phyloP scores from a whole-genome alignment of 1,140 invertebrate genomes.

The Polyergus mexicanus region DNA sequence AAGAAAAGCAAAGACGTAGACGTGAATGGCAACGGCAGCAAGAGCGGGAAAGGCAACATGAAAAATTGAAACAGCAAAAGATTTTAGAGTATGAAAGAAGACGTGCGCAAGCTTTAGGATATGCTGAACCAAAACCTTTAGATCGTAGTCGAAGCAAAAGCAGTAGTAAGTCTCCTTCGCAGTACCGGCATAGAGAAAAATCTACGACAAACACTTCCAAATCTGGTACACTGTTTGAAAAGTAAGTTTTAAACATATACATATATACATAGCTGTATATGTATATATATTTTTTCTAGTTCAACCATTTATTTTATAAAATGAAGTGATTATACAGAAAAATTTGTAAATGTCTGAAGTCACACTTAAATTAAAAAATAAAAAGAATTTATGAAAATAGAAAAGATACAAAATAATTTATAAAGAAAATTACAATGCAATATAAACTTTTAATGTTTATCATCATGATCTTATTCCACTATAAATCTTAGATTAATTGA shows the following conservation, averaged over 20 bases:
- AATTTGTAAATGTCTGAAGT: background rate
- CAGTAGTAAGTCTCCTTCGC: slow-evolving; percentile 53
- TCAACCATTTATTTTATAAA: background rate
- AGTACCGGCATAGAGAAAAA: slow-evolving; percentile 25
- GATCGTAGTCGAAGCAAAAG: slow-evolving; percentile 52
- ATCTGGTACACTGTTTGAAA: slow-evolving; percentile 68
- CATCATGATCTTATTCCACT: too few species aligned
- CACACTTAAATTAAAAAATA: background rate
- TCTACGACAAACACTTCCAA: slow-evolving; percentile 28
- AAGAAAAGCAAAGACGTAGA: slow-evolving; percentile 63
- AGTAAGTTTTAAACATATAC: slow-evolving; percentile 59
- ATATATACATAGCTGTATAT: background rate
- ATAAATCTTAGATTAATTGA: too few species aligned
- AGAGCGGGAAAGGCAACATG: slow-evolving; percentile 60
- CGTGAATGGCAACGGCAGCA: slow-evolving; percentile 66
- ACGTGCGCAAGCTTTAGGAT: slow-evolving; percentile 44
- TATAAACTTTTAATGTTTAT: background rate
- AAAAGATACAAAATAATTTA: background rate
- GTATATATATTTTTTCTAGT: background rate
- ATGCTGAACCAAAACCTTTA: background rate
- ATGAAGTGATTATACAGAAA: background rate
- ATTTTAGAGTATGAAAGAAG: slow-evolving; percentile 66
- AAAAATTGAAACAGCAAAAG: slow-evolving; percentile 65
- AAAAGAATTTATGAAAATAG: background rate
- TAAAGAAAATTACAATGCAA: background rate